phyloP scores from a whole-genome alignment of 64 coral and sea anemone species.

The Montipora capricornis region DNA sequence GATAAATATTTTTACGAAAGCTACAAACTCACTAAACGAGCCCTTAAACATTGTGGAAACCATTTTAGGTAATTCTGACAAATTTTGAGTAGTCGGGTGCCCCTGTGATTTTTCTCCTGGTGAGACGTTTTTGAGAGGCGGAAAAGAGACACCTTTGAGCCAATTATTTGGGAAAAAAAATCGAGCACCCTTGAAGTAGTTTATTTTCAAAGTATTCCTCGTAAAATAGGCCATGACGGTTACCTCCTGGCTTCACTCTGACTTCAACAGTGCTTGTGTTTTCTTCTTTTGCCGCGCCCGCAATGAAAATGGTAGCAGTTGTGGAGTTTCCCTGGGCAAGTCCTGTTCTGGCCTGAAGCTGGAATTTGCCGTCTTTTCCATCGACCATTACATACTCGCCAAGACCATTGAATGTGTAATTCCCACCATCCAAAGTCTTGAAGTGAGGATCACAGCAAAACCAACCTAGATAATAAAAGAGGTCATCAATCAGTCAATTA shows the following conservation, averaged over 20 bases:
- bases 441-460: constrained; percentile 62
- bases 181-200: too few species aligned
- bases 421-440: constrained; percentile 34
- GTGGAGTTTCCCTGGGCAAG: constrained; percentile 44
- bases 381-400: constrained; percentile 66
- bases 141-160: too few species aligned
- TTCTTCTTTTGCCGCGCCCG: constrained; percentile 39
- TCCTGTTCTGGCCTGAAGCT: constrained; percentile 49
- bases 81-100: too few species aligned
- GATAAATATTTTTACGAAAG: too few species aligned
- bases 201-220: too few species aligned
- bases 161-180: too few species aligned
- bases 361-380: constrained; percentile 40
- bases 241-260: background rate
- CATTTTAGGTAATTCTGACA: too few species aligned
- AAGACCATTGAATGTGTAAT: constrained; percentile 59
- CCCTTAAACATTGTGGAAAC: too few species aligned
- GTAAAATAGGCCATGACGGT: background rate
- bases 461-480: constrained; percentile 35
- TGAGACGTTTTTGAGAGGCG: too few species aligned
- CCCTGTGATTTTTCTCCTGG: too few species aligned
- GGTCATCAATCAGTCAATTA: background rate
- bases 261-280: constrained; percentile 49
- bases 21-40: too few species aligned
- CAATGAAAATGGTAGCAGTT: constrained; percentile 39